phyloP scores from a whole-genome alignment of 2,113 vertebrate species.

The Salminus brasiliensis region DNA sequence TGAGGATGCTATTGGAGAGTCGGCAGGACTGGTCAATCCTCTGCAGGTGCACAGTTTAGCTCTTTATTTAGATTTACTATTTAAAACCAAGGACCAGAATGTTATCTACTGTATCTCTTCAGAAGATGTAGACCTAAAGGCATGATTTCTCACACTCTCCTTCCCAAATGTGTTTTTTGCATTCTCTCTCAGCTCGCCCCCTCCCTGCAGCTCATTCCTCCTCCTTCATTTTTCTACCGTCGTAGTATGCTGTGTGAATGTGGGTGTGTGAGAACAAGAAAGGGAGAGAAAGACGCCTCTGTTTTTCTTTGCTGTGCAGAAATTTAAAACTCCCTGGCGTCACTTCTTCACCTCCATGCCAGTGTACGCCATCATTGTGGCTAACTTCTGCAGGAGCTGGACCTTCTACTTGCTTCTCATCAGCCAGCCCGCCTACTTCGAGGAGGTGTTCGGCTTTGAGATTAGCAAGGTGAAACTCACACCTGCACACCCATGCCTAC shows the following conservation, averaged over 20 bases:
- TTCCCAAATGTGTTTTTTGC: background rate
- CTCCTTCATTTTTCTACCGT: background rate
- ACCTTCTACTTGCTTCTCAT: slow-evolving; percentile 93
- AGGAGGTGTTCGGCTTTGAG: slow-evolving; percentile 92
- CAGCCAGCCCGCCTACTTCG: slow-evolving; percentile 92
- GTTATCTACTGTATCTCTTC: too few species aligned
- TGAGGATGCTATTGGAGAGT: slow-evolving; percentile 97
- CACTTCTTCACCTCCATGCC: slow-evolving; percentile 95
- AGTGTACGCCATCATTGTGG: slow-evolving; percentile 92
- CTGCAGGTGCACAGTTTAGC: slow-evolving; percentile 65
- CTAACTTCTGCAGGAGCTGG: slow-evolving; percentile 94
- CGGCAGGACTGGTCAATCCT: slow-evolving; percentile 82
- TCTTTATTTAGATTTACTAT: background rate
- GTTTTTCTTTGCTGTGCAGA: slow-evolving; percentile 73
- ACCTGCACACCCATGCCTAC: background rate
- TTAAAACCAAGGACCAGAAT: too few species aligned
- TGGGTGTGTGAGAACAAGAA: too few species aligned
- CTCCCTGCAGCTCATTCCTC: slow-evolving; percentile 8
- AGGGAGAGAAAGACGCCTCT: slow-evolving; percentile 18
- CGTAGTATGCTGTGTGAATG: slow-evolving; percentile 2
- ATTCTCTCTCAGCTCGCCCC: slow-evolving; percentile 16
- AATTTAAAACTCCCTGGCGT: slow-evolving; percentile 90
- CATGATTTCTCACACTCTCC: background rate
- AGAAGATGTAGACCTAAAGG: background rate
- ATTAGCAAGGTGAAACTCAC: slow-evolving; percentile 85